Evolutionary conservation across 2,113 vertebrate genomes (phyloP).

Genomic region (Trachemys scripta): DNA sequence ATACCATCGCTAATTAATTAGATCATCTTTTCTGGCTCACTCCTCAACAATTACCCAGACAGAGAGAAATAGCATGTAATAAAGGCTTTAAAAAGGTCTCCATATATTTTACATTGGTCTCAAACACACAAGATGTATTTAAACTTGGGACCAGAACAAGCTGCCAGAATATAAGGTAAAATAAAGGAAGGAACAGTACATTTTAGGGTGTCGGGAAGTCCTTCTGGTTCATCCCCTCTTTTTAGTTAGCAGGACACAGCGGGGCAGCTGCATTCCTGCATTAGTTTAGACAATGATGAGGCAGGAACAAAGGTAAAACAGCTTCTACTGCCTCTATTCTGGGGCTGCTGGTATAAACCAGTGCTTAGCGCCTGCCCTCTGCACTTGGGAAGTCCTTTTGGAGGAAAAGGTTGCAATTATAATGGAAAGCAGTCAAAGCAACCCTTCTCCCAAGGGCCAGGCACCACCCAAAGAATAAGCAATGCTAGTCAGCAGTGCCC

Average conservation of each 20-base stretch:
- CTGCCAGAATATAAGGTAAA: constrained; percentile 11
- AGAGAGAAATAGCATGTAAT: constrained; percentile 73
- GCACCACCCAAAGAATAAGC: neutral
- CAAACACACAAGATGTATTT: constrained; percentile 54
- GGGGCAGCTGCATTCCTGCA: neutral
- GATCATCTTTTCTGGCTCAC: constrained; percentile 71
- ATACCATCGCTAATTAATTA: constrained; percentile 80
- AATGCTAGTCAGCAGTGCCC: neutral
- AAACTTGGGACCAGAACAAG: constrained; percentile 46
- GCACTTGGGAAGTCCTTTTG: neutral
- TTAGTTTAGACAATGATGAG: neutral
- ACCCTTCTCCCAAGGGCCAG: neutral
- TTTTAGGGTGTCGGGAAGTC: neutral
- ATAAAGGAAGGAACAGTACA: neutral
- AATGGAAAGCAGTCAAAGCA: neutral
- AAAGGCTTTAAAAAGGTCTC: constrained; percentile 66
- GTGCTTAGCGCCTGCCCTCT: neutral
- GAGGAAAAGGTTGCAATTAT: neutral
- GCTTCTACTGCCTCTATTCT: accelerated
- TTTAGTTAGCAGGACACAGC: neutral
- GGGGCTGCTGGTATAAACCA: neutral
- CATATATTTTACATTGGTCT: constrained; percentile 29
- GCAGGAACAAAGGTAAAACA: accelerated
- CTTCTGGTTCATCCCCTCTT: neutral
- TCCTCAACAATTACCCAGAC: constrained; percentile 75